Base-by-base conservation (phyloP, 2,797 vertebrate species). In the Anguilla obscura region DNA sequence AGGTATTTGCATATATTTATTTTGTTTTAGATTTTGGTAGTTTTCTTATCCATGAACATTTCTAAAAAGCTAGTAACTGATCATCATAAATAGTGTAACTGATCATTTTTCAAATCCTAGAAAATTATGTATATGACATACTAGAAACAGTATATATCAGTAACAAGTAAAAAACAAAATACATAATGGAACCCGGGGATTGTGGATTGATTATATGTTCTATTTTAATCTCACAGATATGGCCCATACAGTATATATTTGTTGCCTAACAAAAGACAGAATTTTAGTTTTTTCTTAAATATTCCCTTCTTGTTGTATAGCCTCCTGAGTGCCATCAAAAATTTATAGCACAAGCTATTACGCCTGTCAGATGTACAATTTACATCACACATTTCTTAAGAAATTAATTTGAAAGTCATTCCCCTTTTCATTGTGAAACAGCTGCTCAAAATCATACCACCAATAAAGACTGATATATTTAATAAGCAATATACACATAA, bases 321-420 rank as follows among this genome's bases (percentile, higher is more conserved):
- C 91, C 87, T 88, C 86, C 93, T 92, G 93, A 93, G 93, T 92
- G 93, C 88, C 84, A 83, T 90, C 89, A 90, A 90, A 50, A 88
- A 93, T 94, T 93, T 93, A 94, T 89, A 87, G 74, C 82, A 0
- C 66, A 76, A 91, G 93, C 94, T 94, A 94, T 92, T 90, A 90
- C 85, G 48, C 90, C 92, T 89, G 0, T 86, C 86, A 92, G 93
- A 92, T 91, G 16, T 66, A 85, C 90, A 84, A 89, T 91, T 89
- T 90, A 92, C 89, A 91, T 92, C 80, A 85, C 90, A 91, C 85
- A 90, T 85, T 88, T 93, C 93, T 93, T 84, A 89, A 87, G 84
- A 84, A 88, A 3, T 56, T 18, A 89, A 89, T 88, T 86, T 91
- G 90, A 93, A 90, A 69, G 92, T 89, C 21, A 2, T 88, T 87